Evolutionary conservation across 2,888 invertebrate genomes (phyloP).

Genomic region (Auanema freiburgensis): DNA sequence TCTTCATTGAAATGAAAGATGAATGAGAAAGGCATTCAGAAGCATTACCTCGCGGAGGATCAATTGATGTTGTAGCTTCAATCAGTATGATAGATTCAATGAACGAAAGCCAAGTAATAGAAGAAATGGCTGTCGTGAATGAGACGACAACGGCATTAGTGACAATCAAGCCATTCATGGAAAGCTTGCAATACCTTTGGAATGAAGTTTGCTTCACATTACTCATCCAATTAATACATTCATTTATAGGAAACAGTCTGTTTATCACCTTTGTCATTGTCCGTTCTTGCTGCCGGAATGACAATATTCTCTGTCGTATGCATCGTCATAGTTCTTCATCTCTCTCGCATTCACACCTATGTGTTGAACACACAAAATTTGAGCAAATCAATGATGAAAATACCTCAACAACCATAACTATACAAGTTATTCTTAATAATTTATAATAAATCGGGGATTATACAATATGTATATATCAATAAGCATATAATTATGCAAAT

Average conservation of each 20-base stretch:
- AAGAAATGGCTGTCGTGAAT: neutral
- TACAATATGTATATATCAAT: neutral
- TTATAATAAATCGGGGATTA: neutral
- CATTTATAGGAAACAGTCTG: neutral
- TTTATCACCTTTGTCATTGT: neutral
- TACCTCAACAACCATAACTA: conserved; percentile 1
- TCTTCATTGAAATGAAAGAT: conserved; percentile 1
- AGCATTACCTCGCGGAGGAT: conserved; percentile 5
- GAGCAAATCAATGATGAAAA: no score
- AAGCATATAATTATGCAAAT: neutral
- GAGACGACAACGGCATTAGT: no score
- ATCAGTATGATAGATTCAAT: conserved; percentile 37
- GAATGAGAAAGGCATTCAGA: conserved; percentile 3
- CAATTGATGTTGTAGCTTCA: conserved; percentile 30
- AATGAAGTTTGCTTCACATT: no score
- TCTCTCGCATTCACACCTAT: neutral
- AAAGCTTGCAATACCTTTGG: no score
- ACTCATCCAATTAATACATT: no score
- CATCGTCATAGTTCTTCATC: neutral
- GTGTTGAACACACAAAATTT: neutral
- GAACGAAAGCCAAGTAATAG: conserved; percentile 9
- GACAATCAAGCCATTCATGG: no score
- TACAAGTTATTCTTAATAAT: neutral
- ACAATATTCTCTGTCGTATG: neutral
- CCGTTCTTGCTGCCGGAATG: neutral